phyloP scores from a whole-genome alignment of 2,797 vertebrate species.

The Synanceia verrucosa region DNA sequence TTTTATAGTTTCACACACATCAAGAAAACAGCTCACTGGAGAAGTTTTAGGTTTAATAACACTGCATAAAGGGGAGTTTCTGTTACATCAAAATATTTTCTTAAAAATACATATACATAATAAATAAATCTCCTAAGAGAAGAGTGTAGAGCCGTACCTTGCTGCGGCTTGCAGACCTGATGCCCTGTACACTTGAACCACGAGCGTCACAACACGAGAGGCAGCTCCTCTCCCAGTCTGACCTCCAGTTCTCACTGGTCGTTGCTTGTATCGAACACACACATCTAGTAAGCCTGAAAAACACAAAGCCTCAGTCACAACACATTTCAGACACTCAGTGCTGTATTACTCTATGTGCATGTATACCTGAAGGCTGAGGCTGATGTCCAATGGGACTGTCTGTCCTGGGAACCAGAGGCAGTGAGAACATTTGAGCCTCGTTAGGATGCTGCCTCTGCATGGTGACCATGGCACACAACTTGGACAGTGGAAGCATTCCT shows the following conservation, averaged over 20 bases:
- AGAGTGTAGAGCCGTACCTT: constrained; percentile 77
- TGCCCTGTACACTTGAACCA: constrained; percentile 88
- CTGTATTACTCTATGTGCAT: background rate
- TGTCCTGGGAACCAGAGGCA: constrained; percentile 85
- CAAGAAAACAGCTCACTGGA: background rate
- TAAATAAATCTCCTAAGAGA: background rate
- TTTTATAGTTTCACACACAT: background rate
- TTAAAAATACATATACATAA: no score
- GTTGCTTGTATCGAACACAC: constrained; percentile 86
- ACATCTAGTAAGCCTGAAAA: constrained; percentile 89
- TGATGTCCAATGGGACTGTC: constrained; percentile 71
- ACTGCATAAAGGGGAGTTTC: background rate
- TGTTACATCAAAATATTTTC: background rate
- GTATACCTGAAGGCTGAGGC: constrained; percentile 85
- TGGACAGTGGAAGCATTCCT: constrained; percentile 90
- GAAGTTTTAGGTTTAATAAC: background rate
- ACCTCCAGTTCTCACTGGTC: constrained; percentile 66
- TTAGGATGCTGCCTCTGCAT: constrained; percentile 85
- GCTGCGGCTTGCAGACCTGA: constrained; percentile 93
- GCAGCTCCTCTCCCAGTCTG: constrained; percentile 67
- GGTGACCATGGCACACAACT: constrained; percentile 93
- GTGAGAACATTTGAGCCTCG: constrained; percentile 88
- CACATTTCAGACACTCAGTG: background rate
- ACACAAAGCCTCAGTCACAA: constrained; percentile 1
- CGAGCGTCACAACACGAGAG: constrained; percentile 82